phyloP scores from a whole-genome alignment of 2,797 vertebrate genomes.

The Thunnus albacares region DNA sequence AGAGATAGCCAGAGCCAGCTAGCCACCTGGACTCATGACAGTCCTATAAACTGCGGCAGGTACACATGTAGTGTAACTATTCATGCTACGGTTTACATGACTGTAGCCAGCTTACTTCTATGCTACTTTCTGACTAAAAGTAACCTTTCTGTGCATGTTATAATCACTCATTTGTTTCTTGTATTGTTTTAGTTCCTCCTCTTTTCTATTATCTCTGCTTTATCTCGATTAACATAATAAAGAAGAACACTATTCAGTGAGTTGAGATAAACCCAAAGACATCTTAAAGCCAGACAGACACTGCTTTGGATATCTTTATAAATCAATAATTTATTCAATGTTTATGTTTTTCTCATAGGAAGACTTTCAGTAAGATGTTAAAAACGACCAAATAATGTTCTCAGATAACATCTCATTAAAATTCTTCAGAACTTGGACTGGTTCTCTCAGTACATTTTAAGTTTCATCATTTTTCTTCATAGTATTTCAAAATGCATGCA shows the following conservation, averaged over 20 bases:
- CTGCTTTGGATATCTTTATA: constrained; percentile 5
- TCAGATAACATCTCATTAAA: constrained; percentile 11
- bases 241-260: not conserved
- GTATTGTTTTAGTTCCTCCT: not conserved
- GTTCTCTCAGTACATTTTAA: not conserved
- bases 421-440: constrained; percentile 6
- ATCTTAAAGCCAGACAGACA: not conserved
- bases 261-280: constrained; percentile 2
- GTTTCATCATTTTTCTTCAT: constrained; percentile 16
- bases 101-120: no score
- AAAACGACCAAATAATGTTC: constrained; percentile 16
- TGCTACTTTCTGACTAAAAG: no score
- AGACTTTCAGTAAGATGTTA: constrained; percentile 7
- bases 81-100: no score
- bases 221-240: not conserved
- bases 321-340: constrained; percentile 20
- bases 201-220: not conserved
- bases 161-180: not conserved
- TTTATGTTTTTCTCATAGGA: constrained; percentile 4
- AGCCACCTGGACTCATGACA: no score
- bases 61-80: no score
- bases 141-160: no score
- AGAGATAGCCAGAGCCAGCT: no score
- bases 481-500: constrained; percentile 15
- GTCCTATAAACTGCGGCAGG: no score